A percentile compares a stretch with the other conserved stretches of the same genome.
Evolutionary conservation across 37 sponge, comb jelly and placozoan genomes (phyloP).

Genomic region (Corticium candelabrum): DNA sequence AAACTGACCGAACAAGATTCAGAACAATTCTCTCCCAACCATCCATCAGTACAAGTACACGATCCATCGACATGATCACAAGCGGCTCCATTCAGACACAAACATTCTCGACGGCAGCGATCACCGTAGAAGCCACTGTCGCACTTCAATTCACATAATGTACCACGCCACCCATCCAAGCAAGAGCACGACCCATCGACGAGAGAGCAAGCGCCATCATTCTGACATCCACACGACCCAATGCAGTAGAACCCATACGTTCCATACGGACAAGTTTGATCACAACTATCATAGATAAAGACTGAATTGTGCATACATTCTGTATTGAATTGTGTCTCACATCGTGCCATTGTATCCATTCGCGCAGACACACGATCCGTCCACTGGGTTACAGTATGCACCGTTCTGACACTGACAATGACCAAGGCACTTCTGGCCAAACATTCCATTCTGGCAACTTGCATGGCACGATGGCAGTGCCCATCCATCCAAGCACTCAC

Average conservation of each 20-base stretch:
- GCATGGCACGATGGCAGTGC: background rate
- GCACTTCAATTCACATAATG: no score
- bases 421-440: no score
- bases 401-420: background rate
- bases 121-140: no score
- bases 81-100: no score
- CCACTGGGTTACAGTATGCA: background rate
- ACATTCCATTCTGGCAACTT: no score
- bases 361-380: background rate
- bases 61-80: no score
- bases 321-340: background rate
- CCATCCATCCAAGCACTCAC: background rate
- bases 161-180: background rate
- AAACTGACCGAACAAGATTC: no score
- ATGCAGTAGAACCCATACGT: background rate
- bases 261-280: background rate
- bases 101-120: no score
- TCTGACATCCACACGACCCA: background rate
- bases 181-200: background rate
- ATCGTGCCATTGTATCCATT: background rate
- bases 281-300: no score
- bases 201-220: background rate
- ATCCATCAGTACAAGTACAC: no score
- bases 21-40: no score
- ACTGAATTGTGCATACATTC: no score